Conservation (phyloP, 92 coral and sea anemone genomes). For the Palythoa heliodiscus region DNA sequence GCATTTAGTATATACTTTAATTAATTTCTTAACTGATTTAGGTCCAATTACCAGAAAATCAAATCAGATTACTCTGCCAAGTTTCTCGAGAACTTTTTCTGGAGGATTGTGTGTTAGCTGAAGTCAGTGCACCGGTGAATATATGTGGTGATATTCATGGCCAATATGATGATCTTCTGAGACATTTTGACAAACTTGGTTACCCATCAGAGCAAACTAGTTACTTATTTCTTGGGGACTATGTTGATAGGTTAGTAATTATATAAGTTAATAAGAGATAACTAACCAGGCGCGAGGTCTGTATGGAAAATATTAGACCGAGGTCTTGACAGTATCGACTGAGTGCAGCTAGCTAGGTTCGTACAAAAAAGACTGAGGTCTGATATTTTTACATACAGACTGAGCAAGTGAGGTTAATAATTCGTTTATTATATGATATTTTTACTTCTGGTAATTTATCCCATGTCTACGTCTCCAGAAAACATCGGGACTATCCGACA, state of each 20-base stretch:
- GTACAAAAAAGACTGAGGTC: too few relatives aligned
- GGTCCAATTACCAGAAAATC: slow-evolving; percentile 88
- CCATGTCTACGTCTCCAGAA: too few relatives aligned
- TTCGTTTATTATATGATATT: too few relatives aligned
- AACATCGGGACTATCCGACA: too few relatives aligned
- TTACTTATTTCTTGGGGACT: slow-evolving; percentile 84
- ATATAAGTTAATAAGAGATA: too few relatives aligned
- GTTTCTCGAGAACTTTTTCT: slow-evolving; percentile 86
- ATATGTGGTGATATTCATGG: slow-evolving; percentile 92
- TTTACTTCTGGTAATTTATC: too few relatives aligned
- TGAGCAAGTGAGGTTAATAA: too few relatives aligned
- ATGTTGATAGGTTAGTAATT: slow-evolving; percentile 76
- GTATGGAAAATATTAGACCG: too few relatives aligned
- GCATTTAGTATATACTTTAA: neutral
- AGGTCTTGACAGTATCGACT: too few relatives aligned
- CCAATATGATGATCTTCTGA: slow-evolving; percentile 82
- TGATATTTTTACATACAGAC: too few relatives aligned
- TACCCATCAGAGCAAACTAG: slow-evolving; percentile 72
- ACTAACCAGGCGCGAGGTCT: too few relatives aligned
- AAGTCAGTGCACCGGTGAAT: slow-evolving; percentile 71
- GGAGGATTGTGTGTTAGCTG: slow-evolving; percentile 70
- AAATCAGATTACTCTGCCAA: slow-evolving; percentile 76
- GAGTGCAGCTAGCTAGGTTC: too few relatives aligned
- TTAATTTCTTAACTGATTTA: neutral
- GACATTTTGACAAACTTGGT: slow-evolving; percentile 82